Evolutionary conservation across 2,113 vertebrate genomes (phyloP), one percentile per base, ranked within the genome.

Genomic region (Crypturellus undulatus): DNA sequence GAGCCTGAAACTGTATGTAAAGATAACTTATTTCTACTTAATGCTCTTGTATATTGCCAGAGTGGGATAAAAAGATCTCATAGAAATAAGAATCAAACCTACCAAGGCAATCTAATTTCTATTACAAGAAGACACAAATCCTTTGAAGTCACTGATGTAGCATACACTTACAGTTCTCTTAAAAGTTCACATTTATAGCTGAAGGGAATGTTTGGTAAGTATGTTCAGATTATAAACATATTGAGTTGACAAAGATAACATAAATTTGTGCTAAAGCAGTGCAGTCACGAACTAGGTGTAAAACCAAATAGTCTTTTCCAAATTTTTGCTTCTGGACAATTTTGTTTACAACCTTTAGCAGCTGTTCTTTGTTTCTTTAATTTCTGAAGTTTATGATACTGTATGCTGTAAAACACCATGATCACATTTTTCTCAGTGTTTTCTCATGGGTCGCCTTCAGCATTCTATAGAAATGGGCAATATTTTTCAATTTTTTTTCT

Each of bases 41-140:
- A 70, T 77, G 17, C 9, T 40, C 6, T 34, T 70, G 3, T n/a
- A 19, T 75, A 30, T 62, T 54, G 4, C 26, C 34, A 59, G 28
- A 67, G 16, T 4, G 1, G 12, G 21, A 15, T 60, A 43, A 70
- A 72, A 75, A 32, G 3, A 0, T 81, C 71, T 68, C 22, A 49
- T 25, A 63, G 9, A 68, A 75, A 75, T 11, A 73, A 68, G 16
- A 87, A 56, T 38, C 16, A 59, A 42, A 54, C 9, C 5, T 59
- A 49, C 8, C 13, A 86, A 22, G 47, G 3, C 59, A 59, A 52
- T 12, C 24, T 62, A 10, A 34, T 4, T 12, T 72, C 18, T 60
- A 0, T 40, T 51, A 43, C 10, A 38, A 19, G 43, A 78, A 81
- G 45, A 22, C 5, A 18, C 4, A 5, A 0, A 0, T 75, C 7